Base-by-base conservation (phyloP, 2,888 invertebrate species). In the Odontothrips loti region DNA sequence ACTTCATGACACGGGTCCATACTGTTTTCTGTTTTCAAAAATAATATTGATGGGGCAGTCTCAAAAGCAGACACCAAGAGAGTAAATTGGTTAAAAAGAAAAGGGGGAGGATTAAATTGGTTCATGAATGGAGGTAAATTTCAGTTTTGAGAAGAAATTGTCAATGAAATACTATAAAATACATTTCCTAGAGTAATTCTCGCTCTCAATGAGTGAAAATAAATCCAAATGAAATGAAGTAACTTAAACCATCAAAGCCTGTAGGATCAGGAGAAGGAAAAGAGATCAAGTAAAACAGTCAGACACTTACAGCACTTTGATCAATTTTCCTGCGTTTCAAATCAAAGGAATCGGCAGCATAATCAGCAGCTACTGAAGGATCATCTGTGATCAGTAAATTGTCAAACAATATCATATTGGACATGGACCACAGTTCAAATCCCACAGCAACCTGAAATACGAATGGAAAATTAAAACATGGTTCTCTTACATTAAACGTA, bases 351-450 rank as follows among this genome's bases (percentile, higher is more conserved):
- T 93, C 92, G 58, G 90, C 90, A 0, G 98, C 94, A 92, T 95
- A 98, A 81, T 92, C 90, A 43, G 92, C 90, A 0, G 97, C 96
- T 0, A 93, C 90, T 0, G 88, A 88, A 82, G 91, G 88, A 85
- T 95, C 93, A 87, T 98, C 96, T 0, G 98, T 94, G 82, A 99
- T 90, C 82, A 99, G 89, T 81, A 99, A 90, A 89, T 99, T 99
- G 89, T 99, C 99, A 89, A 99, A 99, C 82, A 97, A 89, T 85
- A 99, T 95, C 85, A 93, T 91, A 83, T 95, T 94, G 0, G 97
- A 96, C 97, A 99, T 99, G 9, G 99, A 97, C 99, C 99, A 99
- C 83, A 99, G 89, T 88, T 99, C 99, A 87, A 99, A 93, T 27
- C 99, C 99, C 81, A 99, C 90, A 29, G 98, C 97, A 86, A 91